Conservation (phyloP, 2,113 vertebrate genomes). For the Pontoporia blainvillei region DNA sequence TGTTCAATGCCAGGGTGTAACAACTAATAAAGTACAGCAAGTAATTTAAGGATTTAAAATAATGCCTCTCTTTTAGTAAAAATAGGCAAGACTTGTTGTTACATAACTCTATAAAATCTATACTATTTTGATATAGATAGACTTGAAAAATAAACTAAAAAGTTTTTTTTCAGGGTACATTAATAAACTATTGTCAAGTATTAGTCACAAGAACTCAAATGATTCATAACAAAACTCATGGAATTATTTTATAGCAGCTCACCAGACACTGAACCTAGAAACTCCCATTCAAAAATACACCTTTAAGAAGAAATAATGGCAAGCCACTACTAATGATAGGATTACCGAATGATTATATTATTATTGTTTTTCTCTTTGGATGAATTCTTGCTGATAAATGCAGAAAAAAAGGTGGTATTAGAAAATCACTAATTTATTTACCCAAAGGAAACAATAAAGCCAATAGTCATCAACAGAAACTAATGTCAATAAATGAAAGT, state of each 20-base stretch:
- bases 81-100: background rate
- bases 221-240: background rate
- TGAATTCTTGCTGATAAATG: background rate
- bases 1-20: background rate
- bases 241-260: background rate
- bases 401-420: background rate
- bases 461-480: background rate
- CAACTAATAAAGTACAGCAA: background rate
- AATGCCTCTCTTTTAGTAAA: background rate
- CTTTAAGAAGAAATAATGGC: background rate
- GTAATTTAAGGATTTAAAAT: background rate
- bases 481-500: background rate
- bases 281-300: background rate
- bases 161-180: background rate
- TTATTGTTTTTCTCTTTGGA: background rate
- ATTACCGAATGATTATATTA: background rate
- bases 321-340: background rate
- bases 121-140: background rate
- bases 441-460: background rate
- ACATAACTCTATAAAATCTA: background rate
- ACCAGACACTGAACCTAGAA: background rate
- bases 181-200: background rate
- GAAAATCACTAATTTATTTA: background rate
- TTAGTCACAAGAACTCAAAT: background rate
- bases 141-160: background rate